Base-by-base conservation (phyloP, 2,113 vertebrate genomes). In the Pomatorhinus ruficollis region DNA sequence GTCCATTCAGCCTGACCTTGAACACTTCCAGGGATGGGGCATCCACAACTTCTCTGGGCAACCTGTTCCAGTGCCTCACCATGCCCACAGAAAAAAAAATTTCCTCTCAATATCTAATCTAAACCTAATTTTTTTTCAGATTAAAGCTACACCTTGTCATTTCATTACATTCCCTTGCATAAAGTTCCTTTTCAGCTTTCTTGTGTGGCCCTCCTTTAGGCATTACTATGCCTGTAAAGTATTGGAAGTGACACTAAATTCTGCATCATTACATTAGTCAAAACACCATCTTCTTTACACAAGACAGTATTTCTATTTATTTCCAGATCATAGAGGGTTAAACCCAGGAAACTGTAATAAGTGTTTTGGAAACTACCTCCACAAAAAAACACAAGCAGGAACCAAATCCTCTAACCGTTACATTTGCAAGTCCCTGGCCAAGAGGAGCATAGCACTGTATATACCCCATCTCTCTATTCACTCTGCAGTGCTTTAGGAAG, bases 181-280 rank as follows among this genome's bases (percentile, higher is more conserved):
- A 9, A 63, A 56, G 18, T 16, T 21, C 35, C 10, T 56, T 77
- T 63, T 22, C 42, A 63, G 40, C 12, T 37, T 56, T 63, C 42
- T 42, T 28, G 22, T 28, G 24, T 20, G 27, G 3, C 5, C 8
- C 6, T 5, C 11, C 12, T 49, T 54, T 54, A 97, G 95, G 88
- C 92, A 96, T 94, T 89, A 95, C 39, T 57, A 68, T 68, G 66
- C 84, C 52, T 42, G 66, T 68, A 96, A 96, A 94, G 31, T n/a
- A 64, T 20, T 70, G 27, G 54, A 69, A 75, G 52, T 54, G 42
- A 60, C 69, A 91, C 64, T 71, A 78, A 97, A 93, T 81, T 91
- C 56, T 65, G 80, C 74, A 79, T 56, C 70, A 91, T 83, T 74
- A 64, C 81, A 90, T 78, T 44, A 33, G 64, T 53, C n/a, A 77